Percentiles rank a stretch among this genome's conserved stretches.
Conservation (phyloP, 2,888 invertebrate genomes). For the Rutpela maculata region DNA sequence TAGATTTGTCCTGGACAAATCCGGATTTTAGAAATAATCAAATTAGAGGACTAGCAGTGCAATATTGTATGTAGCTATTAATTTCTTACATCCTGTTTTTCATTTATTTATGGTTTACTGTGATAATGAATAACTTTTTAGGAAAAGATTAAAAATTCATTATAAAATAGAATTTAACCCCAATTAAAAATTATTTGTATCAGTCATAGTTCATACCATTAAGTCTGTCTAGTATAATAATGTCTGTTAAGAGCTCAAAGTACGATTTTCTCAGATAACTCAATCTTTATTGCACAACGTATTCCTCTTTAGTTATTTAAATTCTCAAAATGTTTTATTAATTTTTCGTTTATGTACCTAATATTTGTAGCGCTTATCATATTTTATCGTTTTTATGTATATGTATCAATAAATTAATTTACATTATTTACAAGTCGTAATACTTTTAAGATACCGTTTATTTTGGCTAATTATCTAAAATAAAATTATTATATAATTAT, state of each 20-base stretch:
- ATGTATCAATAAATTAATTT: background rate
- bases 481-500: background rate
- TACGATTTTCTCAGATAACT: conserved; percentile 1
- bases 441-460: background rate
- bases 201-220: conserved; percentile 15
- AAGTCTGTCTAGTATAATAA: conserved; percentile 1
- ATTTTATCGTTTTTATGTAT: background rate
- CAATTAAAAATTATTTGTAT: conserved; percentile 31
- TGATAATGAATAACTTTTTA: conserved; percentile 4
- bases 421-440: background rate
- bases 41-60: background rate
- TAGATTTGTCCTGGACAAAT: background rate
- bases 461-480: background rate
- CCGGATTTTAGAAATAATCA: background rate
- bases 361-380: background rate
- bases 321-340: background rate
- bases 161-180: conserved; percentile 18
- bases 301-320: background rate
- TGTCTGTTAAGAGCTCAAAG: conserved; percentile 12
- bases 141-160: conserved; percentile 15
- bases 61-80: background rate
- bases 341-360: background rate
- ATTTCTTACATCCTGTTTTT: background rate
- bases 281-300: background rate
- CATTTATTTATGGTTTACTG: background rate